Evolutionary conservation across 1,140 invertebrate genomes (phyloP).

Genomic region (Procambarus clarkii): DNA sequence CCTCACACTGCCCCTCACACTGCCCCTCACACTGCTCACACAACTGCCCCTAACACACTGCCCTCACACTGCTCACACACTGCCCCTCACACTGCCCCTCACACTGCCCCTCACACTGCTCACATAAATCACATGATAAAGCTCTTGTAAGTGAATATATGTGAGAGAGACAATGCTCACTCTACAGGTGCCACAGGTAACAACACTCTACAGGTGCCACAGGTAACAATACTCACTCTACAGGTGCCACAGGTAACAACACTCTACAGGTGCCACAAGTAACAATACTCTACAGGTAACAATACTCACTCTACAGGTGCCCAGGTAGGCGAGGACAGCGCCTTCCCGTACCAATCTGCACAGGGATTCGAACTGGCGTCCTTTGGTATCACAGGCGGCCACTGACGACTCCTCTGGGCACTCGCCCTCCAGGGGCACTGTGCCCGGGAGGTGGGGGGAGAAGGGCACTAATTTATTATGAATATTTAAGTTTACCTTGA

Average conservation of each 20-base stretch:
- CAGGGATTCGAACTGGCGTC: slow-evolving; percentile 24
- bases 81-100: no score
- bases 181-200: slow-evolving; percentile 28
- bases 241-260: no score
- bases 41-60: no score
- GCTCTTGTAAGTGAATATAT: slow-evolving; percentile 10
- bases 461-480: no score
- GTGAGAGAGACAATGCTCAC: slow-evolving; percentile 25
- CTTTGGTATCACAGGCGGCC: slow-evolving; percentile 40
- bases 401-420: slow-evolving; percentile 28
- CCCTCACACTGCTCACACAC: no score
- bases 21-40: no score
- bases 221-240: slow-evolving; percentile 38
- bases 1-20: no score
- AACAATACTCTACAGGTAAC: slow-evolving; percentile 25
- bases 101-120: no score
- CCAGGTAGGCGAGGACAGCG: slow-evolving; percentile 14
- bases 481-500: no score
- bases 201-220: no score
- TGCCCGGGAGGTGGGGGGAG: neutral
- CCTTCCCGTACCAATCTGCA: slow-evolving; percentile 35
- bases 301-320: slow-evolving; percentile 46
- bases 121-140: no score
- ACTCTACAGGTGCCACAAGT: no score
- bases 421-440: slow-evolving; percentile 35